Evolutionary conservation across 2,888 invertebrate genomes (phyloP).

Genomic region (Leucoma salicis): DNA sequence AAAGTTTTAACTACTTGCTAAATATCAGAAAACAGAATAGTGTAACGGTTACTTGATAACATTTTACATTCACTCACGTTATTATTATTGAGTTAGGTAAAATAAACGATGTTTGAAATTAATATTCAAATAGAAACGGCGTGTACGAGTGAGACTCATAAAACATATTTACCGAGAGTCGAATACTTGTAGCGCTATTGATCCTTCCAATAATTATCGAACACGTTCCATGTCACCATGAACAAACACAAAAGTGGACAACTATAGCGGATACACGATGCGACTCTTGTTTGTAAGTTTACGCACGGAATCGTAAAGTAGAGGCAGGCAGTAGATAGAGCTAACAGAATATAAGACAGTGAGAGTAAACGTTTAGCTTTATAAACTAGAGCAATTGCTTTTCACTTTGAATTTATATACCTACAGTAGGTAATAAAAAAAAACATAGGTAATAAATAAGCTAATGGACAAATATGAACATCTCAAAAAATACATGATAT

Average conservation of each 20-base stretch:
- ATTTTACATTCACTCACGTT: constrained; percentile 30
- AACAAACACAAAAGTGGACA: constrained; percentile 74
- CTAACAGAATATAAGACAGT: constrained; percentile 67
- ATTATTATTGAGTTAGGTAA: constrained; percentile 46
- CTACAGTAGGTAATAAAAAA: too few species aligned
- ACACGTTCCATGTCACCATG: constrained; percentile 80
- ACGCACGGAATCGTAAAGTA: constrained; percentile 72
- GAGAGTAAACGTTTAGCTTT: constrained; percentile 53
- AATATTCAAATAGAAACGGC: constrained; percentile 77
- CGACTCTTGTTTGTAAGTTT: constrained; percentile 68
- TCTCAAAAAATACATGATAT: too few species aligned
- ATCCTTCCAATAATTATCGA: constrained; percentile 82
- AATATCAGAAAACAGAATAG: constrained; percentile 6
- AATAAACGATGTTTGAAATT: constrained; percentile 68
- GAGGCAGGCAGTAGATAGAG: constrained; percentile 75
- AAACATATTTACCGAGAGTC: constrained; percentile 73
- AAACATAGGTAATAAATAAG: too few species aligned
- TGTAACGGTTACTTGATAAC: constrained; percentile 15
- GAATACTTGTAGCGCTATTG: constrained; percentile 78
- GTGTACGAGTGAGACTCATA: constrained; percentile 63
- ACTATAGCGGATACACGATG: constrained; percentile 64
- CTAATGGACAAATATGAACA: too few species aligned
- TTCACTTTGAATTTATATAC: too few species aligned
- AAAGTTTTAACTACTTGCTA: background rate
- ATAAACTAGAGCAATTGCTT: constrained; percentile 32